A percentile compares a stretch with the other conserved stretches of the same genome.
These are phyloP conservation scores for Griposia aprilina DNA, from an alignment of 2,888 invertebrate species.

Conservation along the genomic window DNA sequence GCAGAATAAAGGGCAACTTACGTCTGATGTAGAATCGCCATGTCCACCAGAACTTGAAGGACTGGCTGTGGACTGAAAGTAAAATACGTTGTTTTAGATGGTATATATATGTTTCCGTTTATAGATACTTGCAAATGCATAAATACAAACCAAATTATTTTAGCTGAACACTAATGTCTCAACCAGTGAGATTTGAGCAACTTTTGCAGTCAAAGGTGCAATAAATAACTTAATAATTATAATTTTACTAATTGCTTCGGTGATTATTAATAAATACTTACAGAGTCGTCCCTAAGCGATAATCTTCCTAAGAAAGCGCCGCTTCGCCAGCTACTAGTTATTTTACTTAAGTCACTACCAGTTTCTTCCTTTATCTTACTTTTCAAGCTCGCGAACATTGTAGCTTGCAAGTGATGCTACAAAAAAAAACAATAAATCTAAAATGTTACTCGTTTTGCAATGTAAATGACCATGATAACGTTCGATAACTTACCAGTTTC, in stretches of 20 bases:
- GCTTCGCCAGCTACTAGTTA: slow-evolving; percentile 87
- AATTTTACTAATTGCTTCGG: slow-evolving; percentile 4
- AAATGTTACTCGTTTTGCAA: slow-evolving; percentile 66
- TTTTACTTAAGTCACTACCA: slow-evolving; percentile 93
- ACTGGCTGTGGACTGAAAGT: slow-evolving; percentile 85
- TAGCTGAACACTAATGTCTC: not conserved
- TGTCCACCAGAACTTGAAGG: slow-evolving; percentile 86
- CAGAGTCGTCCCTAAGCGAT: slow-evolving; percentile 88
- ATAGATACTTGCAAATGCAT: not conserved
- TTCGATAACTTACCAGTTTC: slow-evolving; percentile 72
- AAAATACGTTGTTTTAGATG: slow-evolving; percentile 9
- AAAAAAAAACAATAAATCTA: slow-evolving; percentile 64
- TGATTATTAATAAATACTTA: slow-evolving; percentile 69
- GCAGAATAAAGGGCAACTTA: slow-evolving; percentile 69
- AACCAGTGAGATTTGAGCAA: not conserved
- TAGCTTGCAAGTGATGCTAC: slow-evolving; percentile 66
- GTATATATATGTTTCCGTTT: not conserved
- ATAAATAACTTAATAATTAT: not conserved
- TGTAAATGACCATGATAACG: slow-evolving; percentile 76
- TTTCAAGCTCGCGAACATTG: slow-evolving; percentile 96
- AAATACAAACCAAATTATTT: not conserved
- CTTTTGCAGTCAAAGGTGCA: not conserved
- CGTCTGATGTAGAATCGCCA: slow-evolving; percentile 85
- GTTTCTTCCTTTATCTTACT: slow-evolving; percentile 97
- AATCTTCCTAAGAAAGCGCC: slow-evolving; percentile 89